Conservation (phyloP, 2,113 vertebrate species). For the Tachuris rubrigastra region DNA sequence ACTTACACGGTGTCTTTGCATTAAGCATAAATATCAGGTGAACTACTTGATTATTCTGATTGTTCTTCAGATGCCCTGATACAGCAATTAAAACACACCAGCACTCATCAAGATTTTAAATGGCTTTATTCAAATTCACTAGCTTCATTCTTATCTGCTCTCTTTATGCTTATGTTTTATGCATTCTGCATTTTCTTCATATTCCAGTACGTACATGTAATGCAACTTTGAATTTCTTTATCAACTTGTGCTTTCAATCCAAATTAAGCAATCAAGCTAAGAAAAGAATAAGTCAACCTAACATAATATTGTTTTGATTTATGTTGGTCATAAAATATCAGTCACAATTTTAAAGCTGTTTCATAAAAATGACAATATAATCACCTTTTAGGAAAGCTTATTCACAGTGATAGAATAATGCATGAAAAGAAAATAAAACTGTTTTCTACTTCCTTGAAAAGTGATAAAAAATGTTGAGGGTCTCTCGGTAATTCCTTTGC, state of each 20-base stretch:
- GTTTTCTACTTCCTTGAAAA: background rate
- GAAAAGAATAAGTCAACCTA: background rate
- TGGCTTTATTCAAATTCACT: constrained; percentile 11
- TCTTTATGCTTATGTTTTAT: background rate
- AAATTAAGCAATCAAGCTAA: constrained; percentile 13
- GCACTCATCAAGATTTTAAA: constrained; percentile 7
- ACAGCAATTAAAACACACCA: constrained; percentile 10
- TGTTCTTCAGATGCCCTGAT: constrained; percentile 37
- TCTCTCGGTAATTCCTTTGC: background rate
- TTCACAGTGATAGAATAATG: background rate
- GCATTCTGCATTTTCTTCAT: background rate
- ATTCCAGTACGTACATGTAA: background rate
- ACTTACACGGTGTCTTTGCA: background rate
- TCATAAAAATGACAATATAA: background rate
- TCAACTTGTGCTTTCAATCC: background rate
- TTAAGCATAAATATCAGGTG: background rate
- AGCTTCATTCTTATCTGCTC: background rate
- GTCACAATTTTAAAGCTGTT: constrained; percentile 42
- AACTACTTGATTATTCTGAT: constrained; percentile 54
- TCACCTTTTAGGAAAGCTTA: background rate
- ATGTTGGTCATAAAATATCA: constrained; percentile 20
- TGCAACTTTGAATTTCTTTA: background rate
- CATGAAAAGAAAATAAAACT: background rate
- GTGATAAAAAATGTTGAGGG: background rate
- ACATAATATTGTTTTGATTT: background rate